Evolutionary conservation across 2,888 invertebrate genomes (phyloP).

Genomic region (Odontothrips loti): DNA sequence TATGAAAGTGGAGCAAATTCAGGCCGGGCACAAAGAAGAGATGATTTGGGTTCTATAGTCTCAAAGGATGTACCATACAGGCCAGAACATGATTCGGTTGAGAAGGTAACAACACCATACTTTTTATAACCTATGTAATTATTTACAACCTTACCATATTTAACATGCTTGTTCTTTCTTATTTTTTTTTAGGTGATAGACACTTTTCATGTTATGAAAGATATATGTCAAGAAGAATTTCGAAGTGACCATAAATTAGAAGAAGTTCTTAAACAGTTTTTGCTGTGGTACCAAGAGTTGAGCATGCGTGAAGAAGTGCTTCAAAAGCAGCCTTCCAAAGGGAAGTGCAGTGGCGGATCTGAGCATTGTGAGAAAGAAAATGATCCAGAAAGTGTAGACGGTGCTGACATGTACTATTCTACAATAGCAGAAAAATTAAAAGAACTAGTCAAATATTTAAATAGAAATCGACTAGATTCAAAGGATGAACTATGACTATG

Average conservation of each 20-base stretch:
- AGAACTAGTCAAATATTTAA: neutral
- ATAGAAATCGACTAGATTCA: neutral
- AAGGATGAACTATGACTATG: neutral
- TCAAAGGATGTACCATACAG: slow-evolving; percentile 7
- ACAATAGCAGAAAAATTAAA: neutral
- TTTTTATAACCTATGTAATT: neutral
- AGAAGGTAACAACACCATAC: neutral
- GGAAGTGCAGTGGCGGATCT: neutral
- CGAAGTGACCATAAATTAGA: neutral
- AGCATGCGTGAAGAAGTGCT: slow-evolving; percentile 6
- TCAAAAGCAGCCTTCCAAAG: neutral
- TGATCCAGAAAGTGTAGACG: neutral
- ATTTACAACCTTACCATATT: no score
- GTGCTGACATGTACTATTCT: neutral
- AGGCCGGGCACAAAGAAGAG: neutral
- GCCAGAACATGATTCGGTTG: neutral
- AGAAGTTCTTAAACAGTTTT: neutral
- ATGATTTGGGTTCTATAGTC: neutral
- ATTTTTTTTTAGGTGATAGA: neutral
- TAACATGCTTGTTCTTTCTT: no score
- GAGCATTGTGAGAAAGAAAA: neutral
- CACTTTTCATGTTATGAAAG: neutral
- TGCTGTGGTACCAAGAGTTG: neutral
- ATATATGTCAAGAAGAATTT: neutral
- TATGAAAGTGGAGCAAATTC: neutral